Conservation (phyloP, 2,888 invertebrate genomes). For the Ormyrus pomaceus region DNA sequence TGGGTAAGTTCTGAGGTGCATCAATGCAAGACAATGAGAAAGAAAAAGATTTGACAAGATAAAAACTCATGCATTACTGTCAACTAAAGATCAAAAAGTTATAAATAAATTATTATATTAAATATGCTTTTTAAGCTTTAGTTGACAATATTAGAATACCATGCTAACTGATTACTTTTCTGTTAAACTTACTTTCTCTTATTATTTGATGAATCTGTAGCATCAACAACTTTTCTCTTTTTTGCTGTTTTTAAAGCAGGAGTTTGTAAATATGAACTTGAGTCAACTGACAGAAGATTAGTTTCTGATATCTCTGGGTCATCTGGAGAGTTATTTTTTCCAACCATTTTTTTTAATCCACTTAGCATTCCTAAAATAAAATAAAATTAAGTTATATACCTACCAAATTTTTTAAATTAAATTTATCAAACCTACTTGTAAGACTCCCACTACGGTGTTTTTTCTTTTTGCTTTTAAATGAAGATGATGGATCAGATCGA, state of each 20-base stretch:
- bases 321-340: slow-evolving; percentile 78
- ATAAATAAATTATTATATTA: slow-evolving; percentile 8
- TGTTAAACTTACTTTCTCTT: slow-evolving; percentile 81
- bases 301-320: slow-evolving; percentile 57
- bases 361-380: slow-evolving; percentile 82
- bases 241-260: slow-evolving; percentile 81
- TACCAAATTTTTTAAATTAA: neutral
- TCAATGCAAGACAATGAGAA: neutral
- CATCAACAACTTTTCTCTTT: slow-evolving; percentile 81
- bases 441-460: slow-evolving; percentile 91
- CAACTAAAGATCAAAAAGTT: slow-evolving; percentile 1
- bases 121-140: neutral
- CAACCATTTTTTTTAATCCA: slow-evolving; percentile 87
- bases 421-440: slow-evolving; percentile 80
- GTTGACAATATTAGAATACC: slow-evolving; percentile 23
- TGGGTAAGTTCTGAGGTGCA: slow-evolving; percentile 38
- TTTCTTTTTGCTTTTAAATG: slow-evolving; percentile 78
- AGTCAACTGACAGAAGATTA: slow-evolving; percentile 57
- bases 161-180: slow-evolving; percentile 18
- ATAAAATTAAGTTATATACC: neutral
- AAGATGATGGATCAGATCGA: slow-evolving; percentile 64
- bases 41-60: slow-evolving; percentile 2
- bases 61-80: neutral
- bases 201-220: slow-evolving; percentile 79
- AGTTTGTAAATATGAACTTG: slow-evolving; percentile 74